Evolutionary conservation across 2,888 invertebrate species (phyloP), one percentile per base, ranked within the genome.

Genomic region (Lapara coniferarum): DNA sequence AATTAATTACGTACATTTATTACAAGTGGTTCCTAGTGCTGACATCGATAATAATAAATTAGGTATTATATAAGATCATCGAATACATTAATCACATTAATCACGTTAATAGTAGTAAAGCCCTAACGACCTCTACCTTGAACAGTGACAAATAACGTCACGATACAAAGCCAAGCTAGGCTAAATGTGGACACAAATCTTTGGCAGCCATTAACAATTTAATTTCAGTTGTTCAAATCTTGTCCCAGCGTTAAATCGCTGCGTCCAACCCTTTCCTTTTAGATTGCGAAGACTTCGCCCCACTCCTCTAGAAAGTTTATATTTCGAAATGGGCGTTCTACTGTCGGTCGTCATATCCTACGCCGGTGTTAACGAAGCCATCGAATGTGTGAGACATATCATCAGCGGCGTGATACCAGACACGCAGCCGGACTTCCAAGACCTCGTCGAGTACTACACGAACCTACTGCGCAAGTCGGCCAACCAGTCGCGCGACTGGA

Each of bases 321-420:
- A 77, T 74, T 78, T 77, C 76, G 79, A 81, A 83, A 96, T 97
- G 96, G 97, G 97, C 83, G 94, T 97, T 77, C 88, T 97, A 80
- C 89, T 97, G 71, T 97, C 97, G 67, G 92, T 96, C 80, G 91
- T 97, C 74, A 95, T 97, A 73, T 95, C 96, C 74, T 97, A 97
- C 87, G 95, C 97, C 74, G 97, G 97, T 73, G 95, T 96, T 46
- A 83, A 96, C 78, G 97, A 97, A 86, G 94, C 96, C 58, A 80
- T 96, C 69, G 95, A 95, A 71, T 95, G 95, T 78, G 85, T 94
- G 78, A 88, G 88, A 71, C 94, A 95, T 78, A 89, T 95, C 58
- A 80, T 92, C 66, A 89, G 89, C 75, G 93, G 94, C 67, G 77
- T 93, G 74, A 69, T 93, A 53, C 93, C 93, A n/a, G 80, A 84